These are phyloP conservation scores for Tiliqua scincoides DNA, from an alignment of 2,113 vertebrate species.

Conservation along the genomic window DNA sequence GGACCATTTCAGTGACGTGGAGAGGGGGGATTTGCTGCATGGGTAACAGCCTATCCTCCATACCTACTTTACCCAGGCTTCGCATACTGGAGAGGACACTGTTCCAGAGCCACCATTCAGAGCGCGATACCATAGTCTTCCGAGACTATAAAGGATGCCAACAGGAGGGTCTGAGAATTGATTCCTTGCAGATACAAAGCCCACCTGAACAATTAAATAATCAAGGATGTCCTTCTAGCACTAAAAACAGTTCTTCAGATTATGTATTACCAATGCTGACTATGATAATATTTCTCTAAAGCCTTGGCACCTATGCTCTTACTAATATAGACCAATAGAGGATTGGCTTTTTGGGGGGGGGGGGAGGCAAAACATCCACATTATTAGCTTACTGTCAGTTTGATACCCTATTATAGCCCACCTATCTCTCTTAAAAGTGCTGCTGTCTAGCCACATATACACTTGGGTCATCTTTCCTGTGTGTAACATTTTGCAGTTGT, in stretches of 20 bases:
- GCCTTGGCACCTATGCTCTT: background rate
- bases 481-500: background rate
- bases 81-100: too few species aligned
- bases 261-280: background rate
- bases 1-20: too few species aligned
- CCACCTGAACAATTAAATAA: background rate
- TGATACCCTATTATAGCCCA: background rate
- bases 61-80: too few species aligned
- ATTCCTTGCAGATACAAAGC: too few species aligned
- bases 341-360: background rate
- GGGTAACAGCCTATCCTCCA: too few species aligned
- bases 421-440: background rate
- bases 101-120: too few species aligned
- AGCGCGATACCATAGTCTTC: too few species aligned
- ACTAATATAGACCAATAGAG: background rate
- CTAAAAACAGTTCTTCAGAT: background rate
- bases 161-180: too few species aligned
- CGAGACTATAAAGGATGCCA: too few species aligned
- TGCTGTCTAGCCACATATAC: background rate
- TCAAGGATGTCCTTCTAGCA: background rate
- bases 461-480: background rate
- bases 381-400: background rate
- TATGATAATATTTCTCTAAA: background rate
- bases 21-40: too few species aligned
- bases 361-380: background rate